Conservation (phyloP, 1,140 invertebrate species). For the Drosophila auraria region DNA sequence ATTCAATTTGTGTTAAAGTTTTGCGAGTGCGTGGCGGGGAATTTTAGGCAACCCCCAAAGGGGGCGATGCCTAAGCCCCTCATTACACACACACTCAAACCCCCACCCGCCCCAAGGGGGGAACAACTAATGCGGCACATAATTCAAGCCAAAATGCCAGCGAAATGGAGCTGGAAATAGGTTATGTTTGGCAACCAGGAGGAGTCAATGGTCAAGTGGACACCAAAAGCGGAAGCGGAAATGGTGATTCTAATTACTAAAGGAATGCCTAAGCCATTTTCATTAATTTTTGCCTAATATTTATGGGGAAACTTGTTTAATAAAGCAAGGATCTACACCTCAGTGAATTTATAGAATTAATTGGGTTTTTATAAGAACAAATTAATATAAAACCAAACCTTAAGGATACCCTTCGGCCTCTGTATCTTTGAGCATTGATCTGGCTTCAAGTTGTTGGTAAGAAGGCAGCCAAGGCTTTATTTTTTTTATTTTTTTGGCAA, state of each 20-base stretch:
- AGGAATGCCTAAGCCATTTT: background rate
- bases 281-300: background rate
- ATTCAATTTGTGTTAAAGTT: constrained; percentile 81
- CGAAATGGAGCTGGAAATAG: no score
- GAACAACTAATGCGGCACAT: constrained; percentile 72
- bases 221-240: constrained; percentile 21
- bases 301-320: background rate
- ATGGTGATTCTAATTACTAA: constrained; percentile 44
- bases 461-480: constrained; percentile 20
- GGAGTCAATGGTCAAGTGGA: constrained; percentile 13
- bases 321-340: background rate
- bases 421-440: constrained; percentile 44
- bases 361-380: background rate
- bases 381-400: background rate
- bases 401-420: background rate
- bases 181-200: no score
- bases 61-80: background rate
- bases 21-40: constrained; percentile 67
- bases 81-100: background rate
- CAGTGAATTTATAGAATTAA: no score
- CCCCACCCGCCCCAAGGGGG: background rate
- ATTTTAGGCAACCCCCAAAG: constrained; percentile 17
- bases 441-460: constrained; percentile 35
- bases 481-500: constrained; percentile 32
- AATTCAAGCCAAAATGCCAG: constrained; percentile 63